Evolutionary conservation across 2,888 invertebrate species (phyloP).

Genomic region (Heliconius cydno): DNA sequence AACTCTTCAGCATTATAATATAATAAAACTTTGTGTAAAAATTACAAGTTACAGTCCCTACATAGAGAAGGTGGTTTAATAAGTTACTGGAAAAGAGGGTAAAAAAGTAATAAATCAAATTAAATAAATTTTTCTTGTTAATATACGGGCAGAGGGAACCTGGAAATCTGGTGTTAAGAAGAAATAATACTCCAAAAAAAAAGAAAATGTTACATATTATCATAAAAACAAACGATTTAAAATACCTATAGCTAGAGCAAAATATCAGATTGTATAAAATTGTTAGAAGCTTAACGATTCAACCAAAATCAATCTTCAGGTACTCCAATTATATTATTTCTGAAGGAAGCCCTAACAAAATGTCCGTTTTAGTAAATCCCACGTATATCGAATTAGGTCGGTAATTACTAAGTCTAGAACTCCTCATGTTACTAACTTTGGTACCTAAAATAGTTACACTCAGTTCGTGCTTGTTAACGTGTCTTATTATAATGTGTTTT

Average conservation of each 20-base stretch:
- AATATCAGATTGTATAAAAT: neutral
- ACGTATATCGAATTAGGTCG: conserved; percentile 23
- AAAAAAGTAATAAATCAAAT: conserved; percentile 3
- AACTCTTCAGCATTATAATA: too few species aligned
- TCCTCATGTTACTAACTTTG: conserved; percentile 10
- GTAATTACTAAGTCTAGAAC: conserved; percentile 20
- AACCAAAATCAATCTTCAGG: neutral
- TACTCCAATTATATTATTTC: neutral
- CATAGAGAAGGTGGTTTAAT: neutral
- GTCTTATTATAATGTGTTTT: neutral
- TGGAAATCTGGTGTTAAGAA: neutral
- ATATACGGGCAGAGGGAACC: neutral
- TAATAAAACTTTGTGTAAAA: neutral
- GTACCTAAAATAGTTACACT: neutral
- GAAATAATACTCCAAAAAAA: too few species aligned
- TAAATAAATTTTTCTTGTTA: neutral
- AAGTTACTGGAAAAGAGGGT: neutral
- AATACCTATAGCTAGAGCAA: too few species aligned
- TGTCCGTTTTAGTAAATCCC: conserved; percentile 25
- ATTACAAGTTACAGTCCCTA: neutral
- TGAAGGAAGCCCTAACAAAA: conserved; percentile 33
- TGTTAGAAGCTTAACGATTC: neutral
- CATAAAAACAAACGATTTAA: too few species aligned
- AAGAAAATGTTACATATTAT: too few species aligned
- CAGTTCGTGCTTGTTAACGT: neutral